Evolutionary conservation across 2,113 vertebrate species (phyloP).

Genomic region (Myiozetetes cayanensis): DNA sequence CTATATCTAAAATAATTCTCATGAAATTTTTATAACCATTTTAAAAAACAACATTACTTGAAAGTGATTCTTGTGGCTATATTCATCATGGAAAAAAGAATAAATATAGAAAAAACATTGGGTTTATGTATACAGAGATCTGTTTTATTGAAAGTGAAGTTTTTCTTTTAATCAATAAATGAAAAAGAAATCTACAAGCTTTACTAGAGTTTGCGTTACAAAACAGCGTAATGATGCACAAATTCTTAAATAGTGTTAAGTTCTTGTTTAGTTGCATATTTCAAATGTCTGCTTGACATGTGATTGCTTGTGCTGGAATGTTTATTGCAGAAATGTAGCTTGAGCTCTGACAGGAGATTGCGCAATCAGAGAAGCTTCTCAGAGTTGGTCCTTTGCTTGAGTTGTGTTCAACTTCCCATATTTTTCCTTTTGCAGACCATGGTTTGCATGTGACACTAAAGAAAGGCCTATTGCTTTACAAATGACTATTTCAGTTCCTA

Average conservation of each 20-base stretch:
- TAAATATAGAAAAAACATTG: background rate
- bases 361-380: slow-evolving; percentile 64
- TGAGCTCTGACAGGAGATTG: slow-evolving; percentile 77
- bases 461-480: background rate
- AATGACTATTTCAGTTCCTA: background rate
- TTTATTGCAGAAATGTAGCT: slow-evolving; percentile 71
- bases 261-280: slow-evolving; percentile 83
- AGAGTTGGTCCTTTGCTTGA: background rate
- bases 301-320: slow-evolving; percentile 84
- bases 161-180: background rate
- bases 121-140: background rate
- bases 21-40: background rate
- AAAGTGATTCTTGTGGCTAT: background rate
- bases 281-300: slow-evolving; percentile 85
- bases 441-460: background rate
- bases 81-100: background rate
- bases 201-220: background rate
- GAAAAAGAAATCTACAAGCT: background rate
- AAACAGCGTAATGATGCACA: background rate
- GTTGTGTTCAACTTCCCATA: background rate
- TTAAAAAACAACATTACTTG: background rate
- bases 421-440: background rate
- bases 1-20: background rate
- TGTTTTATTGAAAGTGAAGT: background rate
- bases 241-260: slow-evolving; percentile 35